phyloP scores from a whole-genome alignment of 1,140 invertebrate species.

The Paraescarpia echinospica region DNA sequence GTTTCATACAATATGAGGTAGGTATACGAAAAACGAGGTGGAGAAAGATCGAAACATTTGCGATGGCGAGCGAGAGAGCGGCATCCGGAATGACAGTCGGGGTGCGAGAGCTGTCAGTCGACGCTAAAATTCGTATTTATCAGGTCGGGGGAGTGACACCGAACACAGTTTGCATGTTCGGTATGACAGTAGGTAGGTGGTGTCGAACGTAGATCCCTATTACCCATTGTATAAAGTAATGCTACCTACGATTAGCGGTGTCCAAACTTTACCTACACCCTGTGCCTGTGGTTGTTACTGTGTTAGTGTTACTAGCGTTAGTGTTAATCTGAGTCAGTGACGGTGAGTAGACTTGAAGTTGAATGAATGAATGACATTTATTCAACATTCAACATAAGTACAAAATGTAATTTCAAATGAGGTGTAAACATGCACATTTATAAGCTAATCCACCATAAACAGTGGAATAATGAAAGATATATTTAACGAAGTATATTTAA shows the following conservation, averaged over 20 bases:
- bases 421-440: too few species aligned
- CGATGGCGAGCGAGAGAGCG: background rate
- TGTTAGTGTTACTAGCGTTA: too few species aligned
- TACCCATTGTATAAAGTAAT: background rate
- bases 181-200: background rate
- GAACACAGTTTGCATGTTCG: background rate
- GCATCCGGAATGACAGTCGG: background rate
- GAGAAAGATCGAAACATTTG: background rate
- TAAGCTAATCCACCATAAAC: too few species aligned
- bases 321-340: too few species aligned
- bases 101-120: background rate
- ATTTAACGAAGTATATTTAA: too few species aligned
- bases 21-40: background rate
- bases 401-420: too few species aligned
- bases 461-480: too few species aligned
- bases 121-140: background rate
- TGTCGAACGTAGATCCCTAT: background rate
- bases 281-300: background rate
- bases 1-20: background rate
- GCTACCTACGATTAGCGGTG: background rate
- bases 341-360: too few species aligned
- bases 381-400: too few species aligned
- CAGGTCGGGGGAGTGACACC: background rate
- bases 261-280: background rate
- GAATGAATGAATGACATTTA: too few species aligned